Base-by-base conservation (phyloP, 2,113 vertebrate species). In the Pseudopipra pipra region DNA sequence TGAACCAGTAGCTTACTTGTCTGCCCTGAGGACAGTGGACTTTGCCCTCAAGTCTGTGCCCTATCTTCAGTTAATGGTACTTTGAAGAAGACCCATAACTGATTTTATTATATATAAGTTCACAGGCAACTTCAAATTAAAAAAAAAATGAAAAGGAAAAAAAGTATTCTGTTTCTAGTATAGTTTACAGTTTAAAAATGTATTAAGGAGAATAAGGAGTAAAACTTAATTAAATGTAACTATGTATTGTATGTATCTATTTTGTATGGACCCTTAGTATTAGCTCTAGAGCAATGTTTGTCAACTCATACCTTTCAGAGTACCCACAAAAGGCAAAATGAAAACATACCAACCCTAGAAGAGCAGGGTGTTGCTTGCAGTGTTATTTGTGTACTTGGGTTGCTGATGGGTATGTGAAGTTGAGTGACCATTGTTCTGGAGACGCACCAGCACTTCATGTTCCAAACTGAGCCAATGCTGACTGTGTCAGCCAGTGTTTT, bases 391-490 rank as follows among this genome's bases (percentile, higher is more conserved):
- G 46, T 74, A 11, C 43, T 73, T 80, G 37, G 54, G 16, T 35
- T 62, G 25, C 19, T 81, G 30, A 7, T 43, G 83, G 68, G 39
- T 84, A 28, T n/a, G 51, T 59, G 83, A 93, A 73, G 46, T 30
- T 76, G 10, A 84, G 63, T 86, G 30, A 27, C 56, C 83, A 35
- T 89, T 97, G 92, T 91, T 95, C 80, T 95, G 71, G 83, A 71
- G 20, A 37, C 35, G 74, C 85, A 91, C 91, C 82, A 87, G 83
- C 59, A 78, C 86, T 95, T 95, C 56, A 2, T 67, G 14, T 83
- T 89, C 91, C 82, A 83, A 72, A 81, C 84, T 95, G 86, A 96
- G 94, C 92, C 89, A 82, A 82, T 77, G 90, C 92, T 95, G 90
- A 97, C 92, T 85, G 70, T 96, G 93, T 87, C 95, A 94, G 95